These are phyloP conservation scores for Lochmaea crataegi DNA, from an alignment of 2,888 invertebrate species.

Conservation along the genomic window DNA sequence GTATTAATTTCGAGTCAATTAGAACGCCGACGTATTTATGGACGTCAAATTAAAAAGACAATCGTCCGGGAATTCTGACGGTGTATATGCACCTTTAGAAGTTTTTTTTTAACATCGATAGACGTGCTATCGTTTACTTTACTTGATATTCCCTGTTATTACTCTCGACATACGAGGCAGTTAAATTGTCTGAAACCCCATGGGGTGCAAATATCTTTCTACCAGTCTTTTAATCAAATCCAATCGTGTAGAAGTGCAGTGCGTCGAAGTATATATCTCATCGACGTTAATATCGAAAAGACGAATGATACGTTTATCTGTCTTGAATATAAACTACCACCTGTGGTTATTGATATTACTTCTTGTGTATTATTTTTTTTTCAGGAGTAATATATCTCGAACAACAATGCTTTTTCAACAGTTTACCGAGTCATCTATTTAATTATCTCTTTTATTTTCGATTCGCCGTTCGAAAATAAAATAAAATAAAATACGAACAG, in stretches of 20 bases:
- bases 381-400: neutral
- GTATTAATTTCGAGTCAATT: neutral
- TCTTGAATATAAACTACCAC: slow-evolving; percentile 1
- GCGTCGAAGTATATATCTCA: neutral
- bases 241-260: neutral
- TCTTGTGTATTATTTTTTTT: neutral
- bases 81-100: too few species aligned
- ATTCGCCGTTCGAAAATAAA: neutral
- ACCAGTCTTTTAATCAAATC: slow-evolving; percentile 5
- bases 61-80: too few species aligned
- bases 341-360: neutral
- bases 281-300: neutral
- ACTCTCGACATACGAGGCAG: neutral
- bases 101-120: neutral
- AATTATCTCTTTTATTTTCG: neutral
- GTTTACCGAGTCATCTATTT: slow-evolving; percentile 4
- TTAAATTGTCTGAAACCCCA: slow-evolving; percentile 1
- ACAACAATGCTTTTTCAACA: neutral
- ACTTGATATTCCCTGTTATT: neutral
- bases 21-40: neutral
- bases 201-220: neutral
- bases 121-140: neutral
- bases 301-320: slow-evolving; percentile 1
- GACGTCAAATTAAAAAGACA: neutral
- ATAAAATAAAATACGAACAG: too few species aligned